Conservation (phyloP, 2,888 invertebrate species). For the Frankliniella fusca region DNA sequence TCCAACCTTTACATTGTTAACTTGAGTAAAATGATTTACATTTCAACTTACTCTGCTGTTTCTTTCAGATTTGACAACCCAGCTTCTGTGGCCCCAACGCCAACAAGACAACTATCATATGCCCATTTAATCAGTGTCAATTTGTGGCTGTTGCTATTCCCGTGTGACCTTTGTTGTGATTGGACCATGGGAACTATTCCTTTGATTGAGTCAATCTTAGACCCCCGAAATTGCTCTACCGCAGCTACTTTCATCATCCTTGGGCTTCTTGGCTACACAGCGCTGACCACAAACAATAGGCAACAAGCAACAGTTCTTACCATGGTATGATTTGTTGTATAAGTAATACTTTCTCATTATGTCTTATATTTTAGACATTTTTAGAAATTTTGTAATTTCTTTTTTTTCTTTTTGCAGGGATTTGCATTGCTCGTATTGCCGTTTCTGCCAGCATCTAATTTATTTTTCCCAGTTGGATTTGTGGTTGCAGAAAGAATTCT, state of each 20-base stretch:
- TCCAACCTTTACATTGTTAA: constrained; percentile 16
- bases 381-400: constrained; percentile 15
- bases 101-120: constrained; percentile 83
- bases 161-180: constrained; percentile 89
- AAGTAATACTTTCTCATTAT: neutral
- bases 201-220: constrained; percentile 71
- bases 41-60: constrained; percentile 27
- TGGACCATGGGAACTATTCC: constrained; percentile 98
- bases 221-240: constrained; percentile 77
- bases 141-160: constrained; percentile 82
- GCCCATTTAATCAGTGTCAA: constrained; percentile 89
- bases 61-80: constrained; percentile 86
- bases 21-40: neutral
- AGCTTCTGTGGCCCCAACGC: constrained; percentile 81
- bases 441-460: constrained; percentile 92
- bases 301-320: constrained; percentile 62
- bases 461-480: constrained; percentile 97
- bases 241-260: constrained; percentile 62
- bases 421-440: constrained; percentile 83
- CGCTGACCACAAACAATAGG: constrained; percentile 55
- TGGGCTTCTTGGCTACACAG: constrained; percentile 56
- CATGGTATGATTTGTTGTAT: constrained; percentile 56
- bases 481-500: constrained; percentile 93
- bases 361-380: constrained; percentile 17
- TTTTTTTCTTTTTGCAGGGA: constrained; percentile 57